Conservation (phyloP, 2,888 invertebrate species). For the Lasius fuliginosus region DNA sequence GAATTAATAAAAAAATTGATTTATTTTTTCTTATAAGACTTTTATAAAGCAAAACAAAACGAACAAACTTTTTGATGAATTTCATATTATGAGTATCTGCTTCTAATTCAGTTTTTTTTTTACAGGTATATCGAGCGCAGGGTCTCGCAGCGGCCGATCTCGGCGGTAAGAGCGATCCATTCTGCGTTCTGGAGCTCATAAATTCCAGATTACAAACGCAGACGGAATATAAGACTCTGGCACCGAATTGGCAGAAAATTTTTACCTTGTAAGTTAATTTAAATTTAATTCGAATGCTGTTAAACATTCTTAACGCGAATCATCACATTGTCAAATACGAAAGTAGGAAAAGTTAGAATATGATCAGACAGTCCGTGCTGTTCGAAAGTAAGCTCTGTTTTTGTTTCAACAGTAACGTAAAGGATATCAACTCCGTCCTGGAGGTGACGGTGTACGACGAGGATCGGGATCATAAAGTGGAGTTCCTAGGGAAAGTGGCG, state of each 20-base stretch:
- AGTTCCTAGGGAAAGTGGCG: conserved; percentile 97
- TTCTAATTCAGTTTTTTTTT: conserved; percentile 31
- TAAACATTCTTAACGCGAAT: neutral
- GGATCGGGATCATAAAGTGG: conserved; percentile 98
- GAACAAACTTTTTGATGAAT: neutral
- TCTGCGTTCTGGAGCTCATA: conserved; percentile 98
- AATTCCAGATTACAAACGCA: conserved; percentile 98
- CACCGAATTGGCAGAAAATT: conserved; percentile 99
- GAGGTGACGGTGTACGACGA: conserved; percentile 99
- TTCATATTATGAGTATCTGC: neutral
- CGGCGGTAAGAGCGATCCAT: conserved; percentile 99
- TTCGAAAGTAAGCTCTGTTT: neutral
- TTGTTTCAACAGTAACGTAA: conserved; percentile 91
- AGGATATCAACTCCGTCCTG: conserved; percentile 97
- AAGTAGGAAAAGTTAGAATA: neutral
- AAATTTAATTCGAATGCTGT: neutral
- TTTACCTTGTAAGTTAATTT: conserved; percentile 95
- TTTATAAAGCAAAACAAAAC: neutral
- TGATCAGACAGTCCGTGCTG: neutral
- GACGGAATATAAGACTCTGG: conserved; percentile 98
- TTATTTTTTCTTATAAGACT: neutral
- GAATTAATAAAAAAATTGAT: neutral
- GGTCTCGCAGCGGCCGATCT: conserved; percentile 98
- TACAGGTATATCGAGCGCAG: conserved; percentile 88
- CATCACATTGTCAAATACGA: neutral